Evolutionary conservation across 2,113 vertebrate species (phyloP), one percentile per base, ranked within the genome.

Genomic region (Phainopepla nitens): DNA sequence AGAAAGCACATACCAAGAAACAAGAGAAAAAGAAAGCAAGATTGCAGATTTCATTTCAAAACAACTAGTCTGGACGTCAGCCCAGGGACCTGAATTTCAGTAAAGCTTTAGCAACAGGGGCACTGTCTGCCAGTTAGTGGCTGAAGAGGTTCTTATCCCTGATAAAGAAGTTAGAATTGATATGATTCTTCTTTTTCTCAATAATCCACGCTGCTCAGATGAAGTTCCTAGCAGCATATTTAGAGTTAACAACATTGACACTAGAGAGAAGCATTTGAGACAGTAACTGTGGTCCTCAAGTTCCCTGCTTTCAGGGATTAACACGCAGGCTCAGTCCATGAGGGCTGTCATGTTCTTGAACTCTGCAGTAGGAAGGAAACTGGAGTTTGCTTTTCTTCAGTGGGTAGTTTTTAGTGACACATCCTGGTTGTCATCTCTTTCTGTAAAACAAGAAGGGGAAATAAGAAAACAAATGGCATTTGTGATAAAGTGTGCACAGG

Each of bases 341-440:
- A 87, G n/a, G 71, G 35, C 57, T 82, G 56, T 80, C 57, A 66
- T 3, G 15, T 68, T 91, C 81, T 95, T 65, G 33, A 72, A 62
- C 23, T 47, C 85, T 23, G 53, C 49, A 75, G 64, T 69, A 62
- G 75, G 72, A 86, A 96, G 53, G 50, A 94, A 93, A 90, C 2
- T 18, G 81, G 54, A 51, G 36, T 90, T 91, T 6, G 39, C 68
- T 82, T 92, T 86, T 94, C 93, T 97, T 96, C 54, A 25, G 35
- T 36, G 9, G 28, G 25, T 41, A 64, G 53, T 58, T 90, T 58
- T 97, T 88, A 99, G 86, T 98, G 98, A 96, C 98, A 98, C 97
- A 99, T 98, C 85, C 97, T 97, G 90, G 95, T 78, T 31, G 98
- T 98, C 98, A 98, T 98, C 92, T 99, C 98, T 90, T 98, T 98